These are phyloP conservation scores for Sinocyclocheilus anophthalmus DNA, from an alignment of 2,113 vertebrate species.

Conservation along the genomic window DNA sequence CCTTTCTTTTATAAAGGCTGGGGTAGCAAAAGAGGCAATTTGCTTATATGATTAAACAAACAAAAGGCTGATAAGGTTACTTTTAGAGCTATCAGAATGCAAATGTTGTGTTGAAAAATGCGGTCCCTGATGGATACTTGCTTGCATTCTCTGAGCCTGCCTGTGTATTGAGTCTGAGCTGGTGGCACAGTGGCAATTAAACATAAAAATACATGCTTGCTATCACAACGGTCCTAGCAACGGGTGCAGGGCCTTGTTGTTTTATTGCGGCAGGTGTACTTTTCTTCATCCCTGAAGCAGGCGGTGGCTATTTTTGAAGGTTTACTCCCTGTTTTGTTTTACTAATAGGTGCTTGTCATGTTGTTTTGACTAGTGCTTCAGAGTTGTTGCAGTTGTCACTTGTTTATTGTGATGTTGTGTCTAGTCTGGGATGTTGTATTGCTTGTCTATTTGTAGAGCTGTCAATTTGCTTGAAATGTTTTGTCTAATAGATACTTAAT, in stretches of 20 bases:
- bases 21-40: neutral
- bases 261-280: slow-evolving; percentile 51
- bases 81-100: slow-evolving; percentile 57
- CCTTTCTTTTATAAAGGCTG: slow-evolving; percentile 26
- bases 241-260: slow-evolving; percentile 49
- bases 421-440: slow-evolving; percentile 24
- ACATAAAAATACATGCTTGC: slow-evolving; percentile 55
- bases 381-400: slow-evolving; percentile 44
- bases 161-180: slow-evolving; percentile 27
- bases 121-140: slow-evolving; percentile 31
- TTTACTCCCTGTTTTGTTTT: slow-evolving; percentile 32
- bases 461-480: slow-evolving; percentile 16
- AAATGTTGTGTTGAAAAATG: slow-evolving; percentile 54
- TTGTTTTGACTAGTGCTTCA: slow-evolving; percentile 49
- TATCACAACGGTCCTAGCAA: slow-evolving; percentile 54
- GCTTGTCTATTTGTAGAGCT: neutral
- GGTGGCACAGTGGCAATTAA: slow-evolving; percentile 57
- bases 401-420: slow-evolving; percentile 48
- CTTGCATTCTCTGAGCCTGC: slow-evolving; percentile 16
- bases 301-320: slow-evolving; percentile 32
- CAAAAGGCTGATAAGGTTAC: slow-evolving; percentile 44
- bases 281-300: slow-evolving; percentile 11
- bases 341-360: slow-evolving; percentile 47
- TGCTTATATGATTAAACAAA: slow-evolving; percentile 55
- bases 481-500: slow-evolving; percentile 5